Base-by-base conservation (phyloP, 2,888 invertebrate species). In the Agrotis puta region DNA sequence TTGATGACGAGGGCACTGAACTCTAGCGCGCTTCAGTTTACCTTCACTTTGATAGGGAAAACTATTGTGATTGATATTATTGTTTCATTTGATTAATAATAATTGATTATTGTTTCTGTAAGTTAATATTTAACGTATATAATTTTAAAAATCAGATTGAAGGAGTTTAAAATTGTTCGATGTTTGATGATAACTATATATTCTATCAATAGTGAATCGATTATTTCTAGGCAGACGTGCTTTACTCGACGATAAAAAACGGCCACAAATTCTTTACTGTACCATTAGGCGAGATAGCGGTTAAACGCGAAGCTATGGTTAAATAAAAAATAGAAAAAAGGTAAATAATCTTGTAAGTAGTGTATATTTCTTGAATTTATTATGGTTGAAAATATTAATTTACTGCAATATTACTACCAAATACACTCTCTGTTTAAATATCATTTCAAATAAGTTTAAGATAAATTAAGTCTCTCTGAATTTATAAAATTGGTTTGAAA, bases 1-100 rank as follows among this genome's bases (percentile, higher is more conserved):
- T 67, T 78, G 73, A 80, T 78, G 76, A 77, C 66, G 62, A 72
- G 83, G 80, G 65, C 82, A 67, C 65, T 83, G 82, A 86, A 85
- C 84, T 82, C 66, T 24, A 48, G 47, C 62, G 62, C 54, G 70
- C 70, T 79, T 77, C 74, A 77, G 80, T 81, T 82, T 81, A 81
- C 68, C 72, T 70, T 64, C 11, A 43, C 27, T 53, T 24, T 64
- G 6, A 68, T 20, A 43, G 16, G 20, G n/a, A 61, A 22, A 50
- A 53, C 66, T 76, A 39, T 48, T 74, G 20, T 11, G 16, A 16
- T 57, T 39, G 5, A 39, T 47, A 70, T n/a, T 20, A 45, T 11
- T 39, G 11, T 39, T 39, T 9, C 39, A 39, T 39, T 39, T 39
- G 39, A 39, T 39, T 1, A 39, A 39, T 39, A 73, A 59, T 20